A percentile compares a stretch with the other conserved stretches of the same genome.
phyloP scores from a whole-genome alignment of 2,113 vertebrate species.

The Eclectus roratus region DNA sequence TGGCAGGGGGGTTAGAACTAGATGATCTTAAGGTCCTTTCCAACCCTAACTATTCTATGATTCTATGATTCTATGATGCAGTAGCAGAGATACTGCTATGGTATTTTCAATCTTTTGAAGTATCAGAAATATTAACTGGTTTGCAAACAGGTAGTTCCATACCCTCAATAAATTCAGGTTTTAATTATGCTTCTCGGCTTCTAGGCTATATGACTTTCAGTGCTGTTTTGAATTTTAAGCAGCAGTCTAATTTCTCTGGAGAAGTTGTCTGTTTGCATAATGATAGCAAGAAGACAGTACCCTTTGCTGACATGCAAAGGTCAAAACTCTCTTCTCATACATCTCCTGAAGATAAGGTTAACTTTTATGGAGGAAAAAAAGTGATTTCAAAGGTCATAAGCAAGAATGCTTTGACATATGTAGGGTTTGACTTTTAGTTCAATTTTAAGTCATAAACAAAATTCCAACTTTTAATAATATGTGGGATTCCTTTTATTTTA shows the following conservation, averaged over 20 bases:
- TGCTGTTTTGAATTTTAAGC: conserved; percentile 13
- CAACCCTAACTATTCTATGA: too few species aligned
- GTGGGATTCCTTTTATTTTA: neutral
- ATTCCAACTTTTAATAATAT: neutral
- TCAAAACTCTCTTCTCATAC: neutral
- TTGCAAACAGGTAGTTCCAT: neutral
- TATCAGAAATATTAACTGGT: neutral
- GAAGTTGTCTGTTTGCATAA: neutral
- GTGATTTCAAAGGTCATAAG: neutral
- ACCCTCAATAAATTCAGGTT: neutral
- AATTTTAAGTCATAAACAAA: neutral
- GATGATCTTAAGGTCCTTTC: too few species aligned
- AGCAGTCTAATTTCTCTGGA: neutral
- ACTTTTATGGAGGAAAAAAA: neutral
- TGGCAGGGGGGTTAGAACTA: too few species aligned
- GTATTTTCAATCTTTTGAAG: neutral
- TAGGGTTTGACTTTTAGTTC: neutral
- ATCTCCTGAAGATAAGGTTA: neutral
- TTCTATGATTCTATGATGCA: too few species aligned
- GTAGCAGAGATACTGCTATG: neutral
- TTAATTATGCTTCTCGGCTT: neutral
- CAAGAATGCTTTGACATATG: neutral
- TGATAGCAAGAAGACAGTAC: neutral
- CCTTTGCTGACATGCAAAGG: neutral
- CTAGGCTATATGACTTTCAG: neutral